Base-by-base conservation (phyloP, 2,888 invertebrate species). In the Timema cristinae region DNA sequence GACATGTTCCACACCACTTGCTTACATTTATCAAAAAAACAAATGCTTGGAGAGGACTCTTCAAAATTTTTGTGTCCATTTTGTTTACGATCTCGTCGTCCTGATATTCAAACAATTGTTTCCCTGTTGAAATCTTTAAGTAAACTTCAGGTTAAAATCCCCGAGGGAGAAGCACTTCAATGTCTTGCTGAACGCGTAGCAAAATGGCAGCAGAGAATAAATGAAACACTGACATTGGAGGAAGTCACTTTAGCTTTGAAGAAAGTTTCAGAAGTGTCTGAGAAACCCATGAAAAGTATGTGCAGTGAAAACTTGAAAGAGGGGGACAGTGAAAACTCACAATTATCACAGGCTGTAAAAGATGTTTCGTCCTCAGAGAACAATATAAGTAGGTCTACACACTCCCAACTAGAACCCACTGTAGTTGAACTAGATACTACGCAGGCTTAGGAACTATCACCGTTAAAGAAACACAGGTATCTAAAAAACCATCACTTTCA, bases 161-260 rank as follows among this genome's bases (percentile, higher is more conserved):
- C 95, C 0, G 97, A 97, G 84, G 96, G 96, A 73, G 96, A 97
- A 81, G 96, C 96, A 0, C 85, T 98, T 73, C 95, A 96, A 81
- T 93, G 95, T 81, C 86, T 97, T 73, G 95, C 96, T 0, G 95
- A 97, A 84, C 88, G 97, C 72, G 95, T 95, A 16, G 95, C 96
- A 94, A 92, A 93, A 78, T 97, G 97, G 97, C 96, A 97, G 83
- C 86, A 94, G 84, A 85, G 90, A 48, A 94, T 93, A 11, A 86
- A 91, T 51, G 90, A 91, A 78, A 84, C 89, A 7, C 82, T 91
- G 11, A 85, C 86, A 50, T 87, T 87, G 11, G 87, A 89, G 67
- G 92, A 92, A 81, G 84, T 92, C n/a, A 87, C 88, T 70, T 84
- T 86, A 5, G 90, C 90, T 5, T 80, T 91, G 70, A 85, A 87